Conservation (phyloP, 2,797 vertebrate genomes). For the Thalassophryne amazonica region DNA sequence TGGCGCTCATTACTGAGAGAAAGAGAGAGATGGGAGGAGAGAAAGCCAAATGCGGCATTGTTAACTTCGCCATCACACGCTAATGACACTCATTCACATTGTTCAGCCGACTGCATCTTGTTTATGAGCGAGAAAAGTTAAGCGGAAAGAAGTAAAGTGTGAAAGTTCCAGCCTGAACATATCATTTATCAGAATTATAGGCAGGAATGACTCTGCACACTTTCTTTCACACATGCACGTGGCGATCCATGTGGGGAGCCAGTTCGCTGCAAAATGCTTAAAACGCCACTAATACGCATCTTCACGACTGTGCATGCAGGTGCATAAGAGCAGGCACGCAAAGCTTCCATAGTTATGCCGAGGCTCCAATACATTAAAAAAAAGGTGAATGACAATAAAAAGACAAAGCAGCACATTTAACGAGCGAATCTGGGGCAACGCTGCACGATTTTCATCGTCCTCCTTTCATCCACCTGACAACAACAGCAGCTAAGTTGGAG, state of each 20-base stretch:
- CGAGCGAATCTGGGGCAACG: too few relatives aligned
- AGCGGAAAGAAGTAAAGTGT: not conserved
- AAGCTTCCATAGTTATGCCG: too few relatives aligned
- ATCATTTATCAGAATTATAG: slow-evolving; percentile 40
- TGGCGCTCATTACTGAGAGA: slow-evolving; percentile 2
- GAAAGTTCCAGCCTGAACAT: slow-evolving; percentile 7
- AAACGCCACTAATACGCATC: not conserved
- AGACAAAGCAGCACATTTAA: too few relatives aligned
- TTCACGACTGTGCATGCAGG: not conserved
- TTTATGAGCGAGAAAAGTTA: slow-evolving; percentile 7
- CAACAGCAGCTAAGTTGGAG: too few relatives aligned
- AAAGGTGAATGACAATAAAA: too few relatives aligned
- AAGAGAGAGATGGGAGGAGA: not conserved
- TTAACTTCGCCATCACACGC: slow-evolving; percentile 1
- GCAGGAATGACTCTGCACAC: not conserved
- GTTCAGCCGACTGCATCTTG: slow-evolving; percentile 8
- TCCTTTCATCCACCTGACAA: too few relatives aligned
- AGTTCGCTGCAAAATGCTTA: slow-evolving; percentile 12
- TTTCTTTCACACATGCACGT: not conserved
- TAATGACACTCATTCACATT: slow-evolving; percentile 4
- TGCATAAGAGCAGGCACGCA: too few relatives aligned
- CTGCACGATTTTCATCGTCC: too few relatives aligned
- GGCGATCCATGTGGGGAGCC: not conserved
- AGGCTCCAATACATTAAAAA: too few relatives aligned
- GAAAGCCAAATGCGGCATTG: not conserved